Percentiles rank a stretch among this genome's conserved stretches.
phyloP scores from a whole-genome alignment of 2,797 vertebrate species.

The Sebastes taczanowskii region DNA sequence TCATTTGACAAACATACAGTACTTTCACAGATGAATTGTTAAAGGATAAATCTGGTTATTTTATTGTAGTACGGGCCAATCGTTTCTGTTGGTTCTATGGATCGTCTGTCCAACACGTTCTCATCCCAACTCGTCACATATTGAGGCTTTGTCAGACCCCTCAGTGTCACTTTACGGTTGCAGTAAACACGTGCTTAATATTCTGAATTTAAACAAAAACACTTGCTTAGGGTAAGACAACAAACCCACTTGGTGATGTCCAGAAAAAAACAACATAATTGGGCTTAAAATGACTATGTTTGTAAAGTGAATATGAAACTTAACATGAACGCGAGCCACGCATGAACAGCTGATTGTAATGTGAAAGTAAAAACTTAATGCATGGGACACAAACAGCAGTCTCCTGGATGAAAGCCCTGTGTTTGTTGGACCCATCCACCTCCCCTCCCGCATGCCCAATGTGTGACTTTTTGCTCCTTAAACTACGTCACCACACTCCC shows the following conservation, averaged over 20 bases:
- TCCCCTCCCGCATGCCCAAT: too few relatives aligned
- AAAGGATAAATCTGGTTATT: not conserved
- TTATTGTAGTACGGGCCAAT: not conserved
- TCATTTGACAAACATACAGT: not conserved
- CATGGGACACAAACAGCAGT: too few relatives aligned
- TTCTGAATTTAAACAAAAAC: not conserved
- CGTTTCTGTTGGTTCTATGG: not conserved
- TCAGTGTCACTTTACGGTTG: rapidly evolving
- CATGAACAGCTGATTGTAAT: too few relatives aligned
- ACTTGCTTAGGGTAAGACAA: not conserved
- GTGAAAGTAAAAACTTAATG: too few relatives aligned
- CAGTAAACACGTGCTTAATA: not conserved
- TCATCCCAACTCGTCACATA: not conserved
- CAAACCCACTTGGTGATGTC: not conserved
- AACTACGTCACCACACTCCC: too few relatives aligned
- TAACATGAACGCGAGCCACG: too few relatives aligned
- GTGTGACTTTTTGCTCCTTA: too few relatives aligned
- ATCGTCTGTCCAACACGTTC: not conserved
- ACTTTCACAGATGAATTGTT: not conserved
- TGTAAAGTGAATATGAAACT: too few relatives aligned
- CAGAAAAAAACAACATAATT: too few relatives aligned
- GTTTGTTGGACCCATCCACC: too few relatives aligned
- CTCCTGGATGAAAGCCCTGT: rapidly evolving
- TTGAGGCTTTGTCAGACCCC: not conserved
- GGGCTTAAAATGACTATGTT: too few relatives aligned